These are phyloP conservation scores for Physeter macrocephalus DNA, from an alignment of 2,113 vertebrate species.

Conservation along the genomic window DNA sequence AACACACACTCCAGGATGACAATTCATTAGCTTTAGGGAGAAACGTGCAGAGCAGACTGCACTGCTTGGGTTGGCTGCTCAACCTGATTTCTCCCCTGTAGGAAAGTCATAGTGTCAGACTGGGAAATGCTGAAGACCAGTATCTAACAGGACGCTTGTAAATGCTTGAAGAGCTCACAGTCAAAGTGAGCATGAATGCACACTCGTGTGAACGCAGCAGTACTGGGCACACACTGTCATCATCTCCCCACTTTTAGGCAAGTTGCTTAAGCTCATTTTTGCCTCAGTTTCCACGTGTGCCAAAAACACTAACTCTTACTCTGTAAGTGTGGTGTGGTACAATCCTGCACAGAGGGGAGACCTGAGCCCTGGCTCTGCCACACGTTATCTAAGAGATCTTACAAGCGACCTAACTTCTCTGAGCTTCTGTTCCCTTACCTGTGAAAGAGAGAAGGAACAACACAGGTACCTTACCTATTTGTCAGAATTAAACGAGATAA, in stretches of 20 bases:
- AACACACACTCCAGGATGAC: neutral
- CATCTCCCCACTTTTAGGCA: neutral
- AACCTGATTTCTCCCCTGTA: neutral
- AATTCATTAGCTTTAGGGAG: neutral
- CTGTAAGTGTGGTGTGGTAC: neutral
- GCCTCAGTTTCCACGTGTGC: neutral
- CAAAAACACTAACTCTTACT: neutral
- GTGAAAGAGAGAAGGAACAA: neutral
- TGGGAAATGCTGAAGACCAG: neutral
- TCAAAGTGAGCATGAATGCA: neutral
- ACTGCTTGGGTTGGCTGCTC: neutral
- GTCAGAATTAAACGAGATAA: neutral
- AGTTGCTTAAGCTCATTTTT: neutral
- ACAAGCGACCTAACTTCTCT: neutral
- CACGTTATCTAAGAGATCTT: neutral
- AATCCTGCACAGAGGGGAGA: neutral
- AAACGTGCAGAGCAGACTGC: neutral
- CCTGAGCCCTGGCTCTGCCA: neutral
- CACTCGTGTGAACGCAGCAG: neutral
- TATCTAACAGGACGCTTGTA: neutral
- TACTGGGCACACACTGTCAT: neutral
- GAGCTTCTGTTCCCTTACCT: neutral
- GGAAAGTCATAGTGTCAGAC: neutral
- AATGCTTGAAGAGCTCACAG: neutral
- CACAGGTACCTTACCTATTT: neutral